phyloP scores from a whole-genome alignment of 2,113 vertebrate species.

The Macquaria ambigua region DNA sequence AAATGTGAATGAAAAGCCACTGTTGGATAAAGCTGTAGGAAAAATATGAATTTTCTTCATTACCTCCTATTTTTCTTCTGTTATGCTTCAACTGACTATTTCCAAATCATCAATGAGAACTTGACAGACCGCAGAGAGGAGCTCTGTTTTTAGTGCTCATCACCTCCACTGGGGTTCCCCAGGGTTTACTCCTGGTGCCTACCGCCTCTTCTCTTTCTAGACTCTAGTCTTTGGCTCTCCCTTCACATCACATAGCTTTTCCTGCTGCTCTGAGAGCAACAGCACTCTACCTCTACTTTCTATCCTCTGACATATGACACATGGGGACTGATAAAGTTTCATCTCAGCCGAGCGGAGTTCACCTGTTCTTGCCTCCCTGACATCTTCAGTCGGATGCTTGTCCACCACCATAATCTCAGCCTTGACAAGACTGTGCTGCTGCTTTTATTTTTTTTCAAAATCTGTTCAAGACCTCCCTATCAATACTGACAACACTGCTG shows the following conservation, averaged over 20 bases:
- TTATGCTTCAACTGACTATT: background rate
- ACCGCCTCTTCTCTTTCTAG: constrained; percentile 19
- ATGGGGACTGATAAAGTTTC: constrained; percentile 38
- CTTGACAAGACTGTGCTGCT: constrained; percentile 37
- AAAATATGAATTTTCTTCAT: background rate
- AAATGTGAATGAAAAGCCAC: background rate
- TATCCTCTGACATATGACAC: constrained; percentile 37
- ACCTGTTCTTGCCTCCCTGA: constrained; percentile 33
- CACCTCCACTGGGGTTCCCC: constrained; percentile 28
- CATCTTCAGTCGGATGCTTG: constrained; percentile 39
- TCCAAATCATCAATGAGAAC: background rate
- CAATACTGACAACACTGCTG: constrained; percentile 43
- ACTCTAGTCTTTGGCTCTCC: constrained; percentile 15
- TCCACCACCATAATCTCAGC: constrained; percentile 37
- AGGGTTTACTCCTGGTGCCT: constrained; percentile 20
- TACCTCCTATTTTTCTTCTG: background rate
- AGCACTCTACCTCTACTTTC: constrained; percentile 9
- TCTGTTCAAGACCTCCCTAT: constrained; percentile 8
- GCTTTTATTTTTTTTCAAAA: constrained; percentile 8
- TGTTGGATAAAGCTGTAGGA: background rate
- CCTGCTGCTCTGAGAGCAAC: constrained; percentile 30
- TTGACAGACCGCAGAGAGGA: background rate
- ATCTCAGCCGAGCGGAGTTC: constrained; percentile 38
- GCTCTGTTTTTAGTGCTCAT: background rate
- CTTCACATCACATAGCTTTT: constrained; percentile 24